Evolutionary conservation across 1,140 invertebrate species (phyloP).

Genomic region (Drosophila sp.): DNA sequence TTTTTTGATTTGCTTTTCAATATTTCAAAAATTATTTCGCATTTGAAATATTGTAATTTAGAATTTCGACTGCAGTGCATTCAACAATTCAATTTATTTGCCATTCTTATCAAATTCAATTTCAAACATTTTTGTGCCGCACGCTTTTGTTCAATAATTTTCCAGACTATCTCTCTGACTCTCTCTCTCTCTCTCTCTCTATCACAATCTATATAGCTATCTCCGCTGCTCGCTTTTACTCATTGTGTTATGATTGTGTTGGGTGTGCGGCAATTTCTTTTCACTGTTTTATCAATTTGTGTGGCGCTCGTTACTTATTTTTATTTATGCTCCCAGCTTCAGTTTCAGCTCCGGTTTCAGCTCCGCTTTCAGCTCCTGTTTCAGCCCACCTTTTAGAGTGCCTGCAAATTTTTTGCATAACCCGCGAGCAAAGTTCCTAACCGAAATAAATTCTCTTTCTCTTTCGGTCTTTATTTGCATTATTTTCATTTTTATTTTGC

Average conservation of each 20-base stretch:
- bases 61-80: constrained; percentile 24
- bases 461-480: constrained; percentile 3
- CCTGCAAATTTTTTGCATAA: constrained; percentile 80
- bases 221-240: not conserved
- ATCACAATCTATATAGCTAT: no score
- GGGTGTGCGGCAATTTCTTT: constrained; percentile 74
- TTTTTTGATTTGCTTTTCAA: no score
- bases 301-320: constrained; percentile 80
- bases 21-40: not conserved
- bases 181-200: constrained; percentile 10
- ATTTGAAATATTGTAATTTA: not conserved
- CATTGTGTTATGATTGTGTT: constrained; percentile 53
- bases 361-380: no score
- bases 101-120: constrained; percentile 76
- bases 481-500: constrained; percentile 64
- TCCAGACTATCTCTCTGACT: constrained; percentile 35
- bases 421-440: constrained; percentile 81
- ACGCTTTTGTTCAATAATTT: constrained; percentile 77
- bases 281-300: constrained; percentile 82
- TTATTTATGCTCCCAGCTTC: constrained; percentile 66
- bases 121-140: constrained; percentile 74
- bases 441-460: constrained; percentile 76
- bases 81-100: constrained; percentile 41
- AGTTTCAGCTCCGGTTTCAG: constrained; percentile 21
- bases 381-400: constrained; percentile 29